Evolutionary conservation across 2,888 invertebrate genomes (phyloP).

Genomic region (Acanthoscelides obtectus): DNA sequence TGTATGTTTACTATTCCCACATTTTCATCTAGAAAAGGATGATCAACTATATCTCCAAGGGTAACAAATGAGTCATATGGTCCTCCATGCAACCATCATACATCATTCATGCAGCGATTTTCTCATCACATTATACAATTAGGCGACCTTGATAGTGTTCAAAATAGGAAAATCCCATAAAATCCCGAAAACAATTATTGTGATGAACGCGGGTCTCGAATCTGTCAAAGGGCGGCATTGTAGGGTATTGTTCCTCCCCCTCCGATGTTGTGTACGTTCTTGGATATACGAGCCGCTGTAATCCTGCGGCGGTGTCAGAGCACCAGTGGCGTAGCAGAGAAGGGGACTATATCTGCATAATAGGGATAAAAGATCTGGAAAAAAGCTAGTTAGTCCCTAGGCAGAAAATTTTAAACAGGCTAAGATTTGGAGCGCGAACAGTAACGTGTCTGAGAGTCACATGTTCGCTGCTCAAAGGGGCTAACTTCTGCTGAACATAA

Average conservation of each 20-base stretch:
- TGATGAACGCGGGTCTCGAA: background rate
- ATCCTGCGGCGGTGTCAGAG: background rate
- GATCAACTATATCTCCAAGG: background rate
- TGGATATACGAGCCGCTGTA: background rate
- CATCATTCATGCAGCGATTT: background rate
- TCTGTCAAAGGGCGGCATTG: background rate
- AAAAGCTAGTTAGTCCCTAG: too few species aligned
- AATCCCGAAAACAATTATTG: background rate
- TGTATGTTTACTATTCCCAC: too few species aligned
- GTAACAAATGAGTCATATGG: background rate
- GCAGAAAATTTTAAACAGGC: too few species aligned
- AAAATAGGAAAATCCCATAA: background rate
- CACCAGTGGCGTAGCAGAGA: background rate
- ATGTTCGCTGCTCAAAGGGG: too few species aligned
- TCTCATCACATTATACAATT: background rate
- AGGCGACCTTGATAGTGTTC: background rate
- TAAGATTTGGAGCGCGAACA: too few species aligned
- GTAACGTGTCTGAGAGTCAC: too few species aligned
- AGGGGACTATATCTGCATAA: too few species aligned
- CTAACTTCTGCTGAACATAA: too few species aligned
- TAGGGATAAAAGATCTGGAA: too few species aligned
- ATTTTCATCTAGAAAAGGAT: background rate
- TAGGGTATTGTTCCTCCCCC: background rate
- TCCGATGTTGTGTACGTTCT: background rate
- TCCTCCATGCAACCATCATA: background rate